Conservation (phyloP, 2,797 vertebrate genomes). For the Miichthys miiuy region DNA sequence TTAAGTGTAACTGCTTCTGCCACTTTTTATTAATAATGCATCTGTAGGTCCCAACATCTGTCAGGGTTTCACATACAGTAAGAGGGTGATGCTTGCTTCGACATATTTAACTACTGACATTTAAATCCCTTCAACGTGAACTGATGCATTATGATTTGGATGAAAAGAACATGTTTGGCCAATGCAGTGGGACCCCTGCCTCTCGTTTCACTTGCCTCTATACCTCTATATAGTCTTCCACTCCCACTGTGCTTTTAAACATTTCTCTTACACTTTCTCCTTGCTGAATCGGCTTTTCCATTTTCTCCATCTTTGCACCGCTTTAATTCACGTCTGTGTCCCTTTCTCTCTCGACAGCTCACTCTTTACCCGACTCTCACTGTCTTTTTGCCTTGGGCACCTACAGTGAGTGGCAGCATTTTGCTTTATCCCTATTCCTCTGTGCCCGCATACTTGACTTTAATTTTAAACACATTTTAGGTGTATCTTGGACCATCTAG, state of each 20-base stretch:
- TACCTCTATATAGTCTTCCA: constrained; percentile 14
- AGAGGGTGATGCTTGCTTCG: constrained; percentile 57
- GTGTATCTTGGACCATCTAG: constrained; percentile 15
- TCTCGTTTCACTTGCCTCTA: constrained; percentile 13
- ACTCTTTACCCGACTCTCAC: constrained; percentile 30
- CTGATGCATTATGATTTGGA: constrained; percentile 61
- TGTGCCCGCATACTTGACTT: constrained; percentile 33
- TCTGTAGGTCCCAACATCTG: constrained; percentile 59
- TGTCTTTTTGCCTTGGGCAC: constrained; percentile 66
- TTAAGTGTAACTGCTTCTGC: constrained; percentile 63
- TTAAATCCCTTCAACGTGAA: constrained; percentile 69
- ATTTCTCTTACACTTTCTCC: constrained; percentile 39
- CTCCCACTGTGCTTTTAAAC: constrained; percentile 23
- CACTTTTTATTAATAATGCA: constrained; percentile 78
- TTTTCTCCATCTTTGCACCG: constrained; percentile 27
- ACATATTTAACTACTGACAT: constrained; percentile 74
- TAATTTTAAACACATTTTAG: constrained; percentile 49
- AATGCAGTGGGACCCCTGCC: constrained; percentile 4
- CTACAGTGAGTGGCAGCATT: constrained; percentile 62
- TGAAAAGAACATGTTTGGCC: constrained; percentile 47
- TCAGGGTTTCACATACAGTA: constrained; percentile 42
- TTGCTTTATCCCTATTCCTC: constrained; percentile 57
- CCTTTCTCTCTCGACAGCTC: constrained; percentile 38
- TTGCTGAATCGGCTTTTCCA: constrained; percentile 25
- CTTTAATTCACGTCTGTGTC: constrained; percentile 8